Evolutionary conservation across 2,113 vertebrate genomes (phyloP).

Genomic region (Boulengeromyrus knoepffleri): DNA sequence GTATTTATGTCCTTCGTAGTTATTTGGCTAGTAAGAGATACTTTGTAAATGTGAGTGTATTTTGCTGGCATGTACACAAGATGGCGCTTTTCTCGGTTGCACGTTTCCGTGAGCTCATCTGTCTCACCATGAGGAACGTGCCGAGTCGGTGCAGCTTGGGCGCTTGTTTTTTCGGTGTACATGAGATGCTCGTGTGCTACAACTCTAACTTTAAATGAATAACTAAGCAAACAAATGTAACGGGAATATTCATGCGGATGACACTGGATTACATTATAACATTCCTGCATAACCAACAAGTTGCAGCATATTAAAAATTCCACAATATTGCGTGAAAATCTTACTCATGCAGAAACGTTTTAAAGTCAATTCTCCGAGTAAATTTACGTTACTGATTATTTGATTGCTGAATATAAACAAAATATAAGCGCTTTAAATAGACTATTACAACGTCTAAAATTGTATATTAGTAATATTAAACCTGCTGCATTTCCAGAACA

Average conservation of each 20-base stretch:
- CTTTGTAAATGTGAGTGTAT: not conserved
- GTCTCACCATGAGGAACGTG: conserved; percentile 14
- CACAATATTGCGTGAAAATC: not conserved
- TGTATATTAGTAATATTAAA: not conserved
- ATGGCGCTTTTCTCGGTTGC: not conserved
- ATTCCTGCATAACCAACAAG: not conserved
- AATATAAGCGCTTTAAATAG: not conserved
- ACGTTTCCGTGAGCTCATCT: not conserved
- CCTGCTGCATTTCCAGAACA: not conserved
- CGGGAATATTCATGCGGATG: not conserved
- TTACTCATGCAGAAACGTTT: not conserved
- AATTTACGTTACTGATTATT: not conserved
- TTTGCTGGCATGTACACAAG: not conserved
- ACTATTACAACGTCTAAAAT: not conserved
- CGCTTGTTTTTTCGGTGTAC: not conserved
- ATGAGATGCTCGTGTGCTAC: not conserved
- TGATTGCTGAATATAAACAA: not conserved
- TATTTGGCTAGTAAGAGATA: not conserved
- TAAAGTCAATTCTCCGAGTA: not conserved
- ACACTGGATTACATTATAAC: not conserved
- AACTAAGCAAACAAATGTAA: not conserved
- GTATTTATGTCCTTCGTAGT: not conserved
- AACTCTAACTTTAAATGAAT: not conserved
- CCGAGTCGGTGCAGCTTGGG: not conserved
- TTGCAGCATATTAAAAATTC: not conserved